Evolutionary conservation across 2,888 invertebrate species (phyloP).

Genomic region (Neoaliturus tenellus): DNA sequence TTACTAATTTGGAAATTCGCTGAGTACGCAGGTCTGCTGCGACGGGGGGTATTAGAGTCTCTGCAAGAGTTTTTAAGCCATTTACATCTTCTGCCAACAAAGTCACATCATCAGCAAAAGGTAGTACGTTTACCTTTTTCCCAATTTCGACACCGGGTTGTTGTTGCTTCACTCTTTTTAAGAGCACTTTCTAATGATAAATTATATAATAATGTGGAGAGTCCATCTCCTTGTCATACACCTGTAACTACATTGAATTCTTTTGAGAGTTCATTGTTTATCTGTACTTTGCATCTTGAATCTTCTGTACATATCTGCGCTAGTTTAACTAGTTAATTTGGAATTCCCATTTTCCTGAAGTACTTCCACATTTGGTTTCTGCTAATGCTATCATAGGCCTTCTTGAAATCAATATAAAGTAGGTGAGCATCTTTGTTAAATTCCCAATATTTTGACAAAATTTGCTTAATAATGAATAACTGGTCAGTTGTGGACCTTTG

Average conservation of each 20-base stretch:
- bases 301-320: slow-evolving; percentile 15
- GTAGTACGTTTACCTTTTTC: no score
- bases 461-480: slow-evolving; percentile 45
- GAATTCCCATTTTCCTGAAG: neutral
- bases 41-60: no score
- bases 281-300: slow-evolving; percentile 6
- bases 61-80: no score
- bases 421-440: slow-evolving; percentile 38
- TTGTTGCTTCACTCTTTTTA: slow-evolving; percentile 21
- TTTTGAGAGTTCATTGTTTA: neutral
- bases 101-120: no score
- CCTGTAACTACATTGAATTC: neutral
- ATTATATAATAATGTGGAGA: slow-evolving; percentile 8
- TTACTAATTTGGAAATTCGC: no score
- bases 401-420: slow-evolving; percentile 53
- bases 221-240: slow-evolving; percentile 14
- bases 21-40: no score
- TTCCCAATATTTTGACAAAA: slow-evolving; percentile 41
- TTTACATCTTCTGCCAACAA: no score
- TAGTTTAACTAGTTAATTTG: neutral
- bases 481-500: slow-evolving; percentile 41
- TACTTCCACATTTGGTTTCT: slow-evolving; percentile 12
- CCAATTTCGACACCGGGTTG: slow-evolving; percentile 12
- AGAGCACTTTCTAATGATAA: slow-evolving; percentile 10
- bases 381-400: slow-evolving; percentile 40